A percentile compares a stretch with the other conserved stretches of the same genome.
Evolutionary conservation across 2,888 invertebrate species (phyloP).

Genomic region (Lissonota sp.): DNA sequence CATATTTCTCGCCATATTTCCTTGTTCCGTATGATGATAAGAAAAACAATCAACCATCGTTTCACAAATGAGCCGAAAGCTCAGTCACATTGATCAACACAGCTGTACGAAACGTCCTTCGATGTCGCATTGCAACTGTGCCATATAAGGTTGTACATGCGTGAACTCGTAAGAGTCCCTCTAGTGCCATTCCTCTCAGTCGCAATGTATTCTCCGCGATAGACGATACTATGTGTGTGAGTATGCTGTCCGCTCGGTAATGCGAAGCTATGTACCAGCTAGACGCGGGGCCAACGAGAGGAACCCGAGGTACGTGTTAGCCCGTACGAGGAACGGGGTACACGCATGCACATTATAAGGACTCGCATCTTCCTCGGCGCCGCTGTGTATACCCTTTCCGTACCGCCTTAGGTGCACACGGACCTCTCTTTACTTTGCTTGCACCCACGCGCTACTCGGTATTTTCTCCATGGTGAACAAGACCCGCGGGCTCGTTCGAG

Average conservation of each 20-base stretch:
- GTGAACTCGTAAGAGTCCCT: background rate
- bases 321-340: slow-evolving; percentile 25
- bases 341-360: slow-evolving; percentile 37
- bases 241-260: slow-evolving; percentile 32
- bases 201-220: slow-evolving; percentile 5
- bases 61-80: slow-evolving; percentile 71
- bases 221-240: slow-evolving; percentile 6
- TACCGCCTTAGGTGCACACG: slow-evolving; percentile 41
- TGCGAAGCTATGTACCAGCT: slow-evolving; percentile 16
- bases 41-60: slow-evolving; percentile 69
- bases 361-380: slow-evolving; percentile 38
- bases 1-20: background rate
- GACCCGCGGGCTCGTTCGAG: slow-evolving; percentile 23
- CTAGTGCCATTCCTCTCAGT: too few species aligned
- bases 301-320: slow-evolving; percentile 17
- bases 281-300: slow-evolving; percentile 2
- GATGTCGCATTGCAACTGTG: slow-evolving; percentile 43
- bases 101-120: slow-evolving; percentile 42
- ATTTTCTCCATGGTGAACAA: slow-evolving; percentile 31
- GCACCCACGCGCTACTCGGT: slow-evolving; percentile 54
- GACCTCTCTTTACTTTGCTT: slow-evolving; percentile 49
- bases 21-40: slow-evolving; percentile 62
- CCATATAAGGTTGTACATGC: slow-evolving; percentile 6
- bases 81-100: slow-evolving; percentile 72
- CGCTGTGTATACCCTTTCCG: slow-evolving; percentile 34